Base-by-base conservation (phyloP, 1,140 invertebrate genomes). In the Drosophila varians region DNA sequence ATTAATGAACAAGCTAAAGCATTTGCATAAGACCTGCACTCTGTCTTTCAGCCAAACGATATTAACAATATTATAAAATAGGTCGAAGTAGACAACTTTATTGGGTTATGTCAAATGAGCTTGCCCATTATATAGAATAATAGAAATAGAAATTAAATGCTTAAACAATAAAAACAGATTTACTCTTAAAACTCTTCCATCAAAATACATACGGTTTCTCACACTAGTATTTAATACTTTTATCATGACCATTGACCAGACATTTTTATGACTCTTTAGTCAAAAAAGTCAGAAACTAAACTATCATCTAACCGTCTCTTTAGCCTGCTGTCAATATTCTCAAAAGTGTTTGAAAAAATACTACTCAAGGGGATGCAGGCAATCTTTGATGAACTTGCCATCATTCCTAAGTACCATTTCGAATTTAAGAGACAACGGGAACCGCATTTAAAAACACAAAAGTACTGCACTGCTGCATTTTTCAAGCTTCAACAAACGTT, bases 271-370 rank as follows among this genome's bases (percentile, higher is more conserved):
- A 51, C 57, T 7, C 36, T 23, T 1, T 34, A 65, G 34, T 52
- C 62, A 43, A 45, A 56, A 34, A 64, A 64, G n/a, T 7, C 21
- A 19, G 51, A 56, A 65, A 42, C 9, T 1, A 21, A 53, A 11
- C 2, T 49, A 21, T 11, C 45, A 31, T 68, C 34, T 6, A 58
- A 58, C 21, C 54, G 48, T 58, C 55, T 34, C 48, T 49, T 58
- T 53, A 83, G 76, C 21, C 45, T 90, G 9, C 43, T 90, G 31
- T 45, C 61, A 19, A 71, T 75, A 28, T 23, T 79, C 3, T 77
- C 82, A 0, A 91, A 91, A 75, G 43, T 90, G 18, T 72, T 77
- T n/a, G n/a, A n/a, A n/a, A n/a, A n/a, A n/a, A n/a, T n/a, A n/a
- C n/a, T n/a, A n/a, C n/a, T n/a, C n/a, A n/a, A n/a, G n/a, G n/a